Evolutionary conservation across 2,113 vertebrate species (phyloP).

Genomic region (Sphaerodactylus townsendi): DNA sequence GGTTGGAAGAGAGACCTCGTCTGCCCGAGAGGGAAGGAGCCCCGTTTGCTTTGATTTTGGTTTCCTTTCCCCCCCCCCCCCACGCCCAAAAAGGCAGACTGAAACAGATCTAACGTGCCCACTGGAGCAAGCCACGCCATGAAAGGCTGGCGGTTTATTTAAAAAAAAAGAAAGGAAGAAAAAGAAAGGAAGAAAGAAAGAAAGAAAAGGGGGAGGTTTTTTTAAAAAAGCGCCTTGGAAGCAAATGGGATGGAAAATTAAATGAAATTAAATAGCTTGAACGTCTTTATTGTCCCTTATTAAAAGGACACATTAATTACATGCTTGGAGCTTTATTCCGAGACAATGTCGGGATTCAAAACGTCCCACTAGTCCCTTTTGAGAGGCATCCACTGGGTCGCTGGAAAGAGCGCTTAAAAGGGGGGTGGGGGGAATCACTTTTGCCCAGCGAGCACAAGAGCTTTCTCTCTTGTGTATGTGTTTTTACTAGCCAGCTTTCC

Average conservation of each 20-base stretch:
- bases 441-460: conserved; percentile 68
- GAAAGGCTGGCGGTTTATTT: conserved; percentile 83
- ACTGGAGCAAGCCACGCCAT: conserved; percentile 83
- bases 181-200: too few relatives aligned
- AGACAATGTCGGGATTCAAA: conserved; percentile 91
- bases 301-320: conserved; percentile 99
- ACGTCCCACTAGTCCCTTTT: conserved; percentile 86
- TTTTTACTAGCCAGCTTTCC: conserved; percentile 16
- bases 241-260: conserved; percentile 99
- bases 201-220: conserved; percentile 65
- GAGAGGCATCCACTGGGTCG: conserved; percentile 80
- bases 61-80: conserved; percentile 70
- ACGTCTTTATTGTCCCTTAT: conserved; percentile 90
- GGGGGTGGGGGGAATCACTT: conserved; percentile 71
- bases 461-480: conserved; percentile 60
- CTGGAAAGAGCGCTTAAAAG: conserved; percentile 76
- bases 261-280: conserved; percentile 99
- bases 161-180: not conserved
- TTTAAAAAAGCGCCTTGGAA: conserved; percentile 85
- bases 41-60: conserved; percentile 82
- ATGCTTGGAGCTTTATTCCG: conserved; percentile 91
- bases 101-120: conserved; percentile 90
- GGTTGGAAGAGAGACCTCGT: conserved; percentile 26
- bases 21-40: conserved; percentile 83
- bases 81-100: conserved; percentile 79